Evolutionary conservation across 2,113 vertebrate genomes (phyloP), one percentile per base, ranked within the genome.

Genomic region (Shinisaurus crocodilurus): DNA sequence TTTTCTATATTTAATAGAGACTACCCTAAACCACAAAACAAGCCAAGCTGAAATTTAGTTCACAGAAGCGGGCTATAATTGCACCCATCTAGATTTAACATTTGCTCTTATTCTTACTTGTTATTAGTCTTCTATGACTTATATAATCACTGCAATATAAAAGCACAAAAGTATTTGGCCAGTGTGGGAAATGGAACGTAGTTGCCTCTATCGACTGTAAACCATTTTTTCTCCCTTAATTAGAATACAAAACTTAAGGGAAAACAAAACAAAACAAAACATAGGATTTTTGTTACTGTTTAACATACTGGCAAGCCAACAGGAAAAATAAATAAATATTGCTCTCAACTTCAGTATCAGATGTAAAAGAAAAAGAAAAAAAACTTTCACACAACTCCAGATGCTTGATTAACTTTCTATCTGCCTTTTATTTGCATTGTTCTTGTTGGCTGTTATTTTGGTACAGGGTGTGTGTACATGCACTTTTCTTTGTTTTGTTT

Each of bases 1-100:
- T 97, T 96, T 96, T 84, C 94, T 94, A 96, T 95, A 95, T 96
- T 96, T 97, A 96, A 96, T 93, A 79, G 88, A 96, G 84, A 93
- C 94, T 88, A 93, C 60, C 88, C 82, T 93, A 95, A 96, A 91
- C 70, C 76, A 89, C 87, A 94, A 90, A 96, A 86, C 60, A 94
- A 97, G 92, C 83, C 90, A 94, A 95, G 85, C 70, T 95, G 95
- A 96, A 95, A 97, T 93, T 95, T 94, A 94, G 88, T 90, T 96
- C 91, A 93, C 67, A 0, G 1, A 70, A 86, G 90, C 90, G 91
- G 91, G 90, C 43, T 90, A 87, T 90, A 94, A 96, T 94, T 92
- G 95, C 89, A 92, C 43, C 43, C 60, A 86, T 82, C 74, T 70
- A 92, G 70, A 89, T 94, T 92, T 96, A 96, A 95, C 84, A 81